Evolutionary conservation across 2,113 vertebrate genomes (phyloP), one percentile per base, ranked within the genome.

Genomic region (Tetrax tetrax): DNA sequence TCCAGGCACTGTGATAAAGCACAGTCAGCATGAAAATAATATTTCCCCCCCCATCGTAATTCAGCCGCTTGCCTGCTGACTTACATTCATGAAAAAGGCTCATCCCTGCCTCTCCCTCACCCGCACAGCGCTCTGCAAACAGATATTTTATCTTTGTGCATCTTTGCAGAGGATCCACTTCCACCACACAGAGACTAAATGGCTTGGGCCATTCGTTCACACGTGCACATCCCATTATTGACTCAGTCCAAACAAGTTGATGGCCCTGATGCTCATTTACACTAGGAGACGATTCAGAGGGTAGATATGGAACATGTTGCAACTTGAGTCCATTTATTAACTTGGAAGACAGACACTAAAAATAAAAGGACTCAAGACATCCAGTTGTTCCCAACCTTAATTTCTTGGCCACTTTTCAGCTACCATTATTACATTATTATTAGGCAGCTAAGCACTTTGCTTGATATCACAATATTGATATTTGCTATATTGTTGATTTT

Each of bases 131-230:
- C 71, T 74, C 51, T n/a, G 12, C 35, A 72, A 41, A 77, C 17
- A 15, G 2, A 31, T 38, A 71, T 23, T 5, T 33, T 47, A 10
- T 1, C 27, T 21, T 45, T 1, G 2, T 27, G 12, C 15, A 24
- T 15, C 69, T 66, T 50, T 33, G 22, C 29, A 86, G 33, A 87
- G 38, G n/a, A 37, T 35, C 29, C 19, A 29, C 47, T 72, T 79
- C 45, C 56, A 48, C 63, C 38, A 74, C 19, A 33, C 37, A n/a
- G 43, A 11, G 50, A 37, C 33, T 41, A 25, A 60, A 33, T 0
- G 0, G 8, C 19, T 8, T 57, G 21, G 24, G 23, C 0, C 0
- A 21, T 28, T 79, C 51, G 37, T 57, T 45, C 35, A 10, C 22
- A 69, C 28, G 28, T 28, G 31, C 48, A 8, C 17, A 37, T 12